These are phyloP conservation scores for Hirundo rustica DNA, from an alignment of 2,797 vertebrate genomes.

Conservation along the genomic window DNA sequence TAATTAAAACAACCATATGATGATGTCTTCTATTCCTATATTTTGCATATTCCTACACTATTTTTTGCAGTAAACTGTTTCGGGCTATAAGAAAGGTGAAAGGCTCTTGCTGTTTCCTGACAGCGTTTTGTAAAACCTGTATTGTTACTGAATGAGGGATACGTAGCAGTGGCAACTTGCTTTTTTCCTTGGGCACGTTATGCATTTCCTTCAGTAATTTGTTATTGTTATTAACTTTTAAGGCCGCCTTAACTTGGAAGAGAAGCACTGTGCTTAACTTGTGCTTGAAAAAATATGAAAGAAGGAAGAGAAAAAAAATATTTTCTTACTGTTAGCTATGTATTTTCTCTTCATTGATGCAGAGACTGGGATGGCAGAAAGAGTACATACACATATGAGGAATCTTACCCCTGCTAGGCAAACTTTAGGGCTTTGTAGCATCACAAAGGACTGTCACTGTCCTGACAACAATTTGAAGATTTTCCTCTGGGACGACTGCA, in stretches of 20 bases:
- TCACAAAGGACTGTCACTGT: not conserved
- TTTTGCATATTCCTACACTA: not conserved
- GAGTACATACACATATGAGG: not conserved
- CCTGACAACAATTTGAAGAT: slow-evolving; percentile 30
- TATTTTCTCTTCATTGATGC: not conserved
- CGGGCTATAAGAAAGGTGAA: not conserved
- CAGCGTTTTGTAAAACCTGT: not conserved
- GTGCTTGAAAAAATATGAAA: not conserved
- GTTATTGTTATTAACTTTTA: not conserved
- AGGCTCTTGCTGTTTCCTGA: not conserved
- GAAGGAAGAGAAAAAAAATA: not conserved
- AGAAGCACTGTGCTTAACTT: not conserved
- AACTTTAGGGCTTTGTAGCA: not conserved
- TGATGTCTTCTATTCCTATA: not conserved
- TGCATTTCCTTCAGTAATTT: not conserved
- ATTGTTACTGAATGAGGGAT: not conserved
- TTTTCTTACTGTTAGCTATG: not conserved
- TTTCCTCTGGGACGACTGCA: slow-evolving; percentile 9
- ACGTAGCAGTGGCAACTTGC: not conserved
- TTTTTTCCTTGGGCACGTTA: not conserved
- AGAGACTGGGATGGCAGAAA: not conserved
- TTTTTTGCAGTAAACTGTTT: not conserved
- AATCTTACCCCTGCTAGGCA: not conserved
- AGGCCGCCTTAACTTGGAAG: not conserved
- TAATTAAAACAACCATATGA: slow-evolving; percentile 29